These are phyloP conservation scores for Bombylius major DNA, from an alignment of 2,888 invertebrate genomes.

Conservation along the genomic window DNA sequence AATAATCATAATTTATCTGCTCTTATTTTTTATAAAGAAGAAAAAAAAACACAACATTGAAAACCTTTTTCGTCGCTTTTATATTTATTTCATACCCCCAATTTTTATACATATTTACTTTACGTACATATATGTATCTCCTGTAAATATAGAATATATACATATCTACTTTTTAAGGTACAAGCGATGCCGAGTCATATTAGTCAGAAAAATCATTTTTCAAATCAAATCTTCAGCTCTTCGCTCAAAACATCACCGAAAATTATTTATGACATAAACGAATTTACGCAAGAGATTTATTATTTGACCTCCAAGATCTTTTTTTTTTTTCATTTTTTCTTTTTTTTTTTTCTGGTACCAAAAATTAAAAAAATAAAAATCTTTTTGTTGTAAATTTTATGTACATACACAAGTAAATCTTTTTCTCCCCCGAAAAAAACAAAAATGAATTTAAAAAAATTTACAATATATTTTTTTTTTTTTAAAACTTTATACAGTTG, in stretches of 20 bases:
- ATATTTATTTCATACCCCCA: no score
- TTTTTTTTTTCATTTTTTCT: neutral
- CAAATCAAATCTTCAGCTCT: slow-evolving; percentile 2
- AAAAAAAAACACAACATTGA: no score
- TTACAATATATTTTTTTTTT: no score
- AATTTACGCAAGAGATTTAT: slow-evolving; percentile 13
- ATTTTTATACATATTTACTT: no score
- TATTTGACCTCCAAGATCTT: slow-evolving; percentile 11
- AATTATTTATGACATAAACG: slow-evolving; percentile 16
- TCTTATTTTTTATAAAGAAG: no score
- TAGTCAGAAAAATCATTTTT: neutral
- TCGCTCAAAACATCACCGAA: slow-evolving; percentile 9
- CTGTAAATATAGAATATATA: neutral
- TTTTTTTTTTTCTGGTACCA: neutral
- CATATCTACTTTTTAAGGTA: neutral
- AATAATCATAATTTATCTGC: no score
- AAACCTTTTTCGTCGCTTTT: no score
- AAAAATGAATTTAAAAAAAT: no score
- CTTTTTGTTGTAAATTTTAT: no score
- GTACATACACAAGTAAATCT: no score
- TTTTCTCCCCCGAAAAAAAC: no score
- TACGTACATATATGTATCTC: neutral
- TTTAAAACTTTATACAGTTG: no score
- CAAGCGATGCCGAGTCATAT: neutral
- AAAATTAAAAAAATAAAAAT: neutral